Base-by-base conservation (phyloP, 2,113 vertebrate genomes). In the Centropus unirufus region DNA sequence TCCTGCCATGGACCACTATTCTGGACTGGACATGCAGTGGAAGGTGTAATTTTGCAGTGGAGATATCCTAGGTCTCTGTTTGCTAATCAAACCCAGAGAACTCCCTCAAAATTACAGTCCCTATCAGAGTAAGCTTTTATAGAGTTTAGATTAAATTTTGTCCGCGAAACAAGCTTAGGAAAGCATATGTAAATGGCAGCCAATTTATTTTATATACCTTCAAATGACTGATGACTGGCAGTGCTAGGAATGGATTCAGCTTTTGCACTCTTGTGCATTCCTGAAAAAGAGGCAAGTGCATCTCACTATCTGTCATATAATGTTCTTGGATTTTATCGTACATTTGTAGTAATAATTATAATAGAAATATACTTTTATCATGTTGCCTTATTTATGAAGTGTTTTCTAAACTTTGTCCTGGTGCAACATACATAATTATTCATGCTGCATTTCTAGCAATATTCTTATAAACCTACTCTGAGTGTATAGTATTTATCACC, bases 1-100 rank as follows among this genome's bases (percentile, higher is more conserved):
- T 8, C 7, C 20, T 64, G 14, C 36, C 14, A 4, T 0, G 1
- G n/a, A 75, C 32, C 12, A 47, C 21, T 29, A 29, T 29, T 34
- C 36, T 40, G 20, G 77, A 12, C 29, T 70, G 13, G 29, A 67
- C 1, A 0, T 46, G 55, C 26, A 70, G 11, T 46, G 39, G 36
- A 69, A 70, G 30, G 46, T 81, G 36, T 49, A 34, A 40, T 70
- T 92, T 62, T 86, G 51, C 34, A 34, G 26, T 5, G 32, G 20
- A 77, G 83, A 20, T 8, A 55, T 58, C 32, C 46, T 90, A 14
- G 32, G 81, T 23, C 30, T 62, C 21, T 13, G 21, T 89, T 86
- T 16, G 19, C 34, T 83, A 26, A 69, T 67, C 30, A 74, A 59
- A 91, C 64, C 12, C 54, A 57, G 36, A 82, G 66, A 76, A 58